Evolutionary conservation across 2,113 vertebrate genomes (phyloP), one percentile per base, ranked within the genome.

Genomic region (Vulpes lagopus): DNA sequence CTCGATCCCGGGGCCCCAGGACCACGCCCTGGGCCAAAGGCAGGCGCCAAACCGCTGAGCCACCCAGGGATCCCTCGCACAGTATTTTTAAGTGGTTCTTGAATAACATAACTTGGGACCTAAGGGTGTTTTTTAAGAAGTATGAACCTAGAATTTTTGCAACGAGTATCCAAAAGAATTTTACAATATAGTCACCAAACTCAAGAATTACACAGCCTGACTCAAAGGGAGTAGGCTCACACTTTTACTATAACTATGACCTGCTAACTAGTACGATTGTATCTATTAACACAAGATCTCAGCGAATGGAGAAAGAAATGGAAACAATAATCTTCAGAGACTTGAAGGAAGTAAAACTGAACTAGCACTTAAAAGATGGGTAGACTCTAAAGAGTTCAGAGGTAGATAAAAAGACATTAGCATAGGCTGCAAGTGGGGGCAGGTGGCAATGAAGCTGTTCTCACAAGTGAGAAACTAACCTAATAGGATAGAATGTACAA

Each of bases 1-100:
- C 2, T 35, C 35, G 35, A 35, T 35, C 35, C 35, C 35, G 35
- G 35, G 35, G 2, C 35, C 2, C 35, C 35, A 35, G 35, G 35
- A 35, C 35, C 35, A 2, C 35, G 35, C 35, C 35, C 35, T 35
- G 35, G 35, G 35, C 35, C 35, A 35, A 35, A 35, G 35, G 35
- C 35, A 35, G 35, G 35, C 35, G 35, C 35, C 35, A 35, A 35
- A 35, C 35, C 35, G 35, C 35, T 35, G 35, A 2, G 35, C 35
- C 35, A 35, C 35, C 35, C 35, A 35, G 35, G 35, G 35, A 35
- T 35, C 35, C 35, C 35, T 60, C 71, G 27, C 60, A 84, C 4
- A 38, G 5, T 80, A 80, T 78, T 94, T 96, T 94, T 76, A 82
- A 94, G 60, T 32, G 43, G 11, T 73, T 92, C n/a, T 97, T 91